Conservation (phyloP, 2,888 invertebrate species). For the Lasiommata megera region DNA sequence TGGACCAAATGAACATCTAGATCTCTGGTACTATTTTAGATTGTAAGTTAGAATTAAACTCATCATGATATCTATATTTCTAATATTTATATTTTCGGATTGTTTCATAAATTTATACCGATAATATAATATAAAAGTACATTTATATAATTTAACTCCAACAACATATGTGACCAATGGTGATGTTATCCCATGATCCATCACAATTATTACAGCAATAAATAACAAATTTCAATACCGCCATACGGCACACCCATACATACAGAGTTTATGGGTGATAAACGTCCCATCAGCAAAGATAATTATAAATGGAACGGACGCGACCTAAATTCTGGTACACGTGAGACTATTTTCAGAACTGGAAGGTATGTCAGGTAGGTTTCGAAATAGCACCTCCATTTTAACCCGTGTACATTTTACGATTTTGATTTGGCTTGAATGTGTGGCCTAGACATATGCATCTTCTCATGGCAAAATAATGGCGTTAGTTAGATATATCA, state of each 20-base stretch:
- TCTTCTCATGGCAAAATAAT: no score
- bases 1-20: no score
- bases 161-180: neutral
- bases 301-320: constrained; percentile 64
- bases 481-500: no score
- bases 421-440: no score
- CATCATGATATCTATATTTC: no score
- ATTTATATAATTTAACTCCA: no score
- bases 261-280: constrained; percentile 43
- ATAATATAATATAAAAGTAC: no score
- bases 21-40: no score
- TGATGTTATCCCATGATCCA: neutral
- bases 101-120: no score
- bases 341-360: constrained; percentile 66
- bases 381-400: constrained; percentile 54
- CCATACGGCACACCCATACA: constrained; percentile 25
- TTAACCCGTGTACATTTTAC: constrained; percentile 30
- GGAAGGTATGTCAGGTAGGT: constrained; percentile 64
- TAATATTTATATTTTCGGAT: no score
- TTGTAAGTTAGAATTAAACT: no score
- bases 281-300: constrained; percentile 63
- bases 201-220: constrained; percentile 13
- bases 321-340: constrained; percentile 70
- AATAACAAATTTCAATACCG: constrained; percentile 22
- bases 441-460: no score